Conservation (phyloP, 2,888 invertebrate species). For the Phytoseiulus persimilis region DNA sequence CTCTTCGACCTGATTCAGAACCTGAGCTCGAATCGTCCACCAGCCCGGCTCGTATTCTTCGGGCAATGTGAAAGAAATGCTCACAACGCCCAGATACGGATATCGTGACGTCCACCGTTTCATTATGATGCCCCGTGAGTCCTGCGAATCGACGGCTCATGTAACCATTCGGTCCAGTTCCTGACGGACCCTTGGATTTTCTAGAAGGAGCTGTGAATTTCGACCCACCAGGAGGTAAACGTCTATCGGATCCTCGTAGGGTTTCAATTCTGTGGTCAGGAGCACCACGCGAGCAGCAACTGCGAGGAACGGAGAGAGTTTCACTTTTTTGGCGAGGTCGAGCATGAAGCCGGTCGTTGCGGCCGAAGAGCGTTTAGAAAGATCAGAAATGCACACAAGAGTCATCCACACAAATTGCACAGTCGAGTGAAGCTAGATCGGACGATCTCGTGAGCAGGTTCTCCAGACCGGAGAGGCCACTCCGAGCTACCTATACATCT, state of each 20-base stretch:
- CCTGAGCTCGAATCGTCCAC: conserved; percentile 79
- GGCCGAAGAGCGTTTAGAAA: background rate
- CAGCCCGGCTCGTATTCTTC: conserved; percentile 84
- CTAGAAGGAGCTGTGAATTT: too few species aligned
- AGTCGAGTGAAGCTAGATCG: background rate
- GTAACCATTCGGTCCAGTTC: too few species aligned
- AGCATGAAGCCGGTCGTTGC: background rate
- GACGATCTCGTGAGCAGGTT: background rate
- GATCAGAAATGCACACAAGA: background rate
- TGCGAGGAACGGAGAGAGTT: conserved; percentile 44
- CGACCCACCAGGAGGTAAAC: conserved; percentile 50
- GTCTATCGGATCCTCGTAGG: conserved; percentile 51
- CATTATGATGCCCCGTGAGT: conserved; percentile 22
- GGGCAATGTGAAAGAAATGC: conserved; percentile 74
- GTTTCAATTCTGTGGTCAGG: conserved; percentile 50
- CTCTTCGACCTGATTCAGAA: conserved; percentile 62
- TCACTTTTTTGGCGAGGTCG: background rate
- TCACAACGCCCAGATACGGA: conserved; percentile 66
- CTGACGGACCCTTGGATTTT: too few species aligned
- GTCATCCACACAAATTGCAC: background rate
- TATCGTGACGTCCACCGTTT: conserved; percentile 25
- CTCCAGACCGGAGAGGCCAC: background rate
- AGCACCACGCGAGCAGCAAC: conserved; percentile 51
- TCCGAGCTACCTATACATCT: background rate
- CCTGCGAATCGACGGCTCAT: background rate